Evolutionary conservation across 2,888 invertebrate species (phyloP), one percentile per base, ranked within the genome.

Genomic region (Ennomos quercinarius): DNA sequence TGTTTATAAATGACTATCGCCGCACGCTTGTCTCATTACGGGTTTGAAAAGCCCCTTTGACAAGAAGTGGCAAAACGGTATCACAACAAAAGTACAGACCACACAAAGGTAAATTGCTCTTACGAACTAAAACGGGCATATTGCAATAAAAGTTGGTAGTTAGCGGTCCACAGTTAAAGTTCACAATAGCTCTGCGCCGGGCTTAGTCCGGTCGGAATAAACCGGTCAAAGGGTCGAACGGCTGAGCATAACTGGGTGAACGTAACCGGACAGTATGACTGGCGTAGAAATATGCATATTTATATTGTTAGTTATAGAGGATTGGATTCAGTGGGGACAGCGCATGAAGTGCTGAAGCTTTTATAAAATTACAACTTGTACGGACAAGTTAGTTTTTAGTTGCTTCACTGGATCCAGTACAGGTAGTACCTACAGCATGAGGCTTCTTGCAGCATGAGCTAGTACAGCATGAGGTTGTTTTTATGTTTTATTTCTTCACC

Each of bases 61-160:
- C 48, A 47, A 58, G 49, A 52, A 50, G 50, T 43, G 45, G 60
- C 35, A 27, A 11, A 50, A 39, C 43, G 37, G 45, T 54, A 36
- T n/a, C 8, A 13, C 38, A 49, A 45, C n/a, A 44, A 51, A 46
- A 61, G 38, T 44, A 39, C 36, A 60, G 59, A 57, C 51, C 50
- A 36, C 55, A 47, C 59, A 55, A 62, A 55, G 55, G 55, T 60
- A 56, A 61, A 61, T 63, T 64, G 55, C 54, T 58, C 50, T 57
- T 51, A 36, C 39, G 47, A 56, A 54, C 57, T 56, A 39, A 60
- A 55, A 63, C 57, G 55, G 44, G 47, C 55, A 54, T 62, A 63
- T 63, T 63, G 62, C 58, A 63, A 52, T 63, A 58, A 58, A 63
- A 63, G 62, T 58, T 63, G 51, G 47, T 41, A 58, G 58, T 49